These are phyloP conservation scores for Pelecanus crispus DNA, from an alignment of 2,113 vertebrate species.

Conservation along the genomic window DNA sequence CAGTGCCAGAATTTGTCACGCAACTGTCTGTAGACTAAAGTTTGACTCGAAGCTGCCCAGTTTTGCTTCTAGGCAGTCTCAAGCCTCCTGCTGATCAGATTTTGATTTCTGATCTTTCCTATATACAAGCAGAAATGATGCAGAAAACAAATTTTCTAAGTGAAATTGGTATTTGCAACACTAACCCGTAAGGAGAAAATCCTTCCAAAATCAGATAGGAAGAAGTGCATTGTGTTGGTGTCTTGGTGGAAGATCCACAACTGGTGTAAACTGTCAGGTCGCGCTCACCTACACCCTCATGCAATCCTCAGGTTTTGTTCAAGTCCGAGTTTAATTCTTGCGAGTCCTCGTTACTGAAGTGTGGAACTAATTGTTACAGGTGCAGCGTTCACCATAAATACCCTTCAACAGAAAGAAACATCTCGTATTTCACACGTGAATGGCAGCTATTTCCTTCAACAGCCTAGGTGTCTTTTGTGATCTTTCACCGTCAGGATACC, in stretches of 20 bases:
- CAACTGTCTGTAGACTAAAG: background rate
- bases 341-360: background rate
- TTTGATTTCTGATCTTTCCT: background rate
- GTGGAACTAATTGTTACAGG: constrained; percentile 26
- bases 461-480: background rate
- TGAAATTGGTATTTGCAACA: background rate
- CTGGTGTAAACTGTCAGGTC: background rate
- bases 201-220: background rate
- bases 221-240: rapidly evolving
- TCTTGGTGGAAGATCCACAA: rapidly evolving
- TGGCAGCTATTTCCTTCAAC: background rate
- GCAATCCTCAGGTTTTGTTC: background rate
- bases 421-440: background rate
- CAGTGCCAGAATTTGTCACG: background rate
- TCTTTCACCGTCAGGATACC: background rate
- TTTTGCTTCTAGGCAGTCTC: background rate
- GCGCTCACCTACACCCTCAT: background rate
- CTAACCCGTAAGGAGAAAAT: background rate
- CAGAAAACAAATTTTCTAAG: background rate
- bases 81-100: background rate
- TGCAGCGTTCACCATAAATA: background rate
- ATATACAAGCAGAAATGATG: background rate
- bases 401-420: background rate
- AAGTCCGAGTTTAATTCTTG: background rate
- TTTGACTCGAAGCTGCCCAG: background rate